Percentiles rank a stretch among this genome's conserved stretches.
These are phyloP conservation scores for Cotesia congregata DNA, from an alignment of 2,888 invertebrate genomes.

Conservation along the genomic window DNA sequence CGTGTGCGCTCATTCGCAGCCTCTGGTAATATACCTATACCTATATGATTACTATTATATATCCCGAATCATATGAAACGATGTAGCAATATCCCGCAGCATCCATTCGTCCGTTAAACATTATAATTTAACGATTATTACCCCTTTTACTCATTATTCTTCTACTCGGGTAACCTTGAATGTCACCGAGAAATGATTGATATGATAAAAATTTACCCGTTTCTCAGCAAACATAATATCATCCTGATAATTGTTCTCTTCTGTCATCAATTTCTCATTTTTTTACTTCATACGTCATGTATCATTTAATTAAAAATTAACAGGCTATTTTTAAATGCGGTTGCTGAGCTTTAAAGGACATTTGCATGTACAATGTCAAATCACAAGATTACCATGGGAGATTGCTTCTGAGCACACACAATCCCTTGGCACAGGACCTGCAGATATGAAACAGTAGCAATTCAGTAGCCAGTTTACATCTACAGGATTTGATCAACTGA, in stretches of 20 bases:
- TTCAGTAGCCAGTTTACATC: slow-evolving; percentile 39
- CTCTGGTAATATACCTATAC: background rate
- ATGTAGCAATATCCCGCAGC: slow-evolving; percentile 50
- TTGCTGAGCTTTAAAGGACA: background rate
- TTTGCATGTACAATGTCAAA: slow-evolving; percentile 1
- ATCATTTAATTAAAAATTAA: slow-evolving; percentile 26
- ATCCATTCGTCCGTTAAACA: slow-evolving; percentile 49
- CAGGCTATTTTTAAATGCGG: background rate
- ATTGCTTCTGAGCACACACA: slow-evolving; percentile 7
- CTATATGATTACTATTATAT: background rate
- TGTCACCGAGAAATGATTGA: slow-evolving; percentile 23
- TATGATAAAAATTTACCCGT: slow-evolving; percentile 8
- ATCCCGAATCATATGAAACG: slow-evolving; percentile 60
- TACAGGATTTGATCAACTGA: background rate
- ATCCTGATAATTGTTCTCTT: background rate
- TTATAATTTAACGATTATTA: slow-evolving; percentile 47
- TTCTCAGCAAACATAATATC: background rate
- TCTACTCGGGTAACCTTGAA: slow-evolving; percentile 31
- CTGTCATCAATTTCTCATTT: slow-evolving; percentile 5
- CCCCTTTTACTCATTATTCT: slow-evolving; percentile 38
- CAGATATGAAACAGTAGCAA: slow-evolving; percentile 63
- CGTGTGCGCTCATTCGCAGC: background rate
- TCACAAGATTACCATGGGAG: slow-evolving; percentile 2
- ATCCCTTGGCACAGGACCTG: slow-evolving; percentile 60
- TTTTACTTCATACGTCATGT: slow-evolving; percentile 4